These are phyloP conservation scores for Diloba caeruleocephala DNA, from an alignment of 2,888 invertebrate species.

Conservation along the genomic window DNA sequence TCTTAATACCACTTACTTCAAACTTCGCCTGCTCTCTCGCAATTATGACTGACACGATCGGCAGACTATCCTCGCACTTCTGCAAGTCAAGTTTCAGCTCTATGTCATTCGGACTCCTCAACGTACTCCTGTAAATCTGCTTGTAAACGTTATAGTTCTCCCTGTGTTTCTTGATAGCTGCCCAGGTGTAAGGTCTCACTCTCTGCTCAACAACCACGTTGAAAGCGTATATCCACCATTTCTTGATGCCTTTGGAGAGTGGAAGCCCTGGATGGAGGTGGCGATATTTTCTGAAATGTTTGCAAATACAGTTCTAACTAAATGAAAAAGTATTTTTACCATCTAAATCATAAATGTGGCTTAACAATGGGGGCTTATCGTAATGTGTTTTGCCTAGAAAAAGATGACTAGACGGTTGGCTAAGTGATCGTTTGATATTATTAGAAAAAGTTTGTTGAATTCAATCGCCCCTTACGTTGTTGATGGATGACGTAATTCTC, in stretches of 20 bases:
- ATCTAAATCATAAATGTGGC: too few species aligned
- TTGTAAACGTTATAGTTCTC: conserved; percentile 92
- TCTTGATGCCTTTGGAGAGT: conserved; percentile 88
- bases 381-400: too few species aligned
- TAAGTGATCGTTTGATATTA: too few species aligned
- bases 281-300: conserved; percentile 87
- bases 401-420: too few species aligned
- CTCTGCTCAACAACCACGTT: conserved; percentile 92
- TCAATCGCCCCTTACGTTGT: too few species aligned
- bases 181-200: conserved; percentile 93
- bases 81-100: conserved; percentile 92
- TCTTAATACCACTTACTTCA: conserved; percentile 91
- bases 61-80: conserved; percentile 92
- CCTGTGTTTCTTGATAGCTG: conserved; percentile 91
- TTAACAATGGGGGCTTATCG: too few species aligned
- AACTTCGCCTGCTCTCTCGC: conserved; percentile 94
- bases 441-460: too few species aligned
- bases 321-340: too few species aligned
- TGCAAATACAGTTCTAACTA: too few species aligned
- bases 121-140: conserved; percentile 91
- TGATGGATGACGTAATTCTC: too few species aligned
- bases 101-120: conserved; percentile 92
- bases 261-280: conserved; percentile 90
- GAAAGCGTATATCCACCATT: conserved; percentile 94
- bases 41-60: conserved; percentile 93